A percentile compares a stretch with the other conserved stretches of the same genome.
phyloP scores from a whole-genome alignment of 2,113 vertebrate species.

The Ictidomys tridecemlineatus region DNA sequence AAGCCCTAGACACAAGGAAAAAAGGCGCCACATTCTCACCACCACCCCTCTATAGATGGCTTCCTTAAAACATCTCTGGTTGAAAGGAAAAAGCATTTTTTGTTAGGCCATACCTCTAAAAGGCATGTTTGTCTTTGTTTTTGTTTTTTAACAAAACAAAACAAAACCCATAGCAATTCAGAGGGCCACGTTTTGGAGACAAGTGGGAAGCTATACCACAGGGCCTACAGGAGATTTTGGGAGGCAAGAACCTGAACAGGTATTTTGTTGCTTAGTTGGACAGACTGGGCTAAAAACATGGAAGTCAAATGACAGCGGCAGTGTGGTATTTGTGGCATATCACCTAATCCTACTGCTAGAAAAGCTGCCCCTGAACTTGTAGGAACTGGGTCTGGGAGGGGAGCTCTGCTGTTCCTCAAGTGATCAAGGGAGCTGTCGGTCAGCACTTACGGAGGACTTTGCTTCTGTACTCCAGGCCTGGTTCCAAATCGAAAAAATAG shows the following conservation, averaged over 20 bases:
- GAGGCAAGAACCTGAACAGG: neutral
- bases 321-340: neutral
- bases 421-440: neutral
- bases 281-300: neutral
- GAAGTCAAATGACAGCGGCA: neutral
- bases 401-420: neutral
- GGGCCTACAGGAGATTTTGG: neutral
- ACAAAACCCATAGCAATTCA: neutral
- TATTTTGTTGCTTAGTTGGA: neutral
- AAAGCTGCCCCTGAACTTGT: neutral
- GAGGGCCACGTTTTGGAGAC: neutral
- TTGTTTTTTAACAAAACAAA: neutral
- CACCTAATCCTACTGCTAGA: neutral
- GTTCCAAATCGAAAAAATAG: neutral
- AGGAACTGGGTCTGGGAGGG: neutral
- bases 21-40: neutral
- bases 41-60: neutral
- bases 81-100: neutral
- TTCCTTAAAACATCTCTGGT: neutral
- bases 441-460: neutral
- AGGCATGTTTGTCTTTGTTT: neutral
- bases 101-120: constrained; percentile 4
- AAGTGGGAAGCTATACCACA: neutral
- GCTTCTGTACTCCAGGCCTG: neutral
- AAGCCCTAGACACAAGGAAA: neutral